Conservation (phyloP, 2,113 vertebrate species). For the Leptocoma aspasia region DNA sequence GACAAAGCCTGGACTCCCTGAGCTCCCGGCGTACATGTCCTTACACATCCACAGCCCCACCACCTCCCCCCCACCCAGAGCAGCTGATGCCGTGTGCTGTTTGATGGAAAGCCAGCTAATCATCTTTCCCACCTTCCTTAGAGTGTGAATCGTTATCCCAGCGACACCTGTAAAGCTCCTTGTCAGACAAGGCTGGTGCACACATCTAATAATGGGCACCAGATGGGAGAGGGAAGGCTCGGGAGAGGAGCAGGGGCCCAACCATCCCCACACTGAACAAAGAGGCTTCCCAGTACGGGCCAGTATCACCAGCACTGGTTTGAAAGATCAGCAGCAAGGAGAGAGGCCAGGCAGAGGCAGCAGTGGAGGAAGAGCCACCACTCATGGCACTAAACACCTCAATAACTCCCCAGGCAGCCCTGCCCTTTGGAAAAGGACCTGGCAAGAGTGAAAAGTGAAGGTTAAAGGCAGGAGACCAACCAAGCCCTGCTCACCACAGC, state of each 20-base stretch:
- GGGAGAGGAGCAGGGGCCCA: neutral
- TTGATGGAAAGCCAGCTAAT: conserved; percentile 49
- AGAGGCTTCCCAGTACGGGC: neutral
- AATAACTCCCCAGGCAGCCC: accelerated
- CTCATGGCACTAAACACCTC: accelerated
- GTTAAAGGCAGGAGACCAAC: neutral
- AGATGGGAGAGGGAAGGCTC: conserved; percentile 40
- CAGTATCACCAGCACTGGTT: accelerated
- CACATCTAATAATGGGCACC: conserved; percentile 28
- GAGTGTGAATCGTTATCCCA: conserved; percentile 57
- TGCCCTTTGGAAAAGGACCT: neutral
- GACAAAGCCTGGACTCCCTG: neutral
- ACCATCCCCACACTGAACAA: neutral
- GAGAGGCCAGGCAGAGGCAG: accelerated
- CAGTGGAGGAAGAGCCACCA: accelerated
- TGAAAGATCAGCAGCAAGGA: no score
- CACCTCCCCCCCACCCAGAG: neutral
- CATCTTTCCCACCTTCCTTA: conserved; percentile 48
- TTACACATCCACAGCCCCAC: neutral
- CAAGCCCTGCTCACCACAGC: accelerated
- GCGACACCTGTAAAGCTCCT: conserved; percentile 60
- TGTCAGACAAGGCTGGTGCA: conserved; percentile 11
- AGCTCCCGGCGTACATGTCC: neutral
- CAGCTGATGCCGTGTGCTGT: conserved; percentile 43
- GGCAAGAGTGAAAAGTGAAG: neutral